These are phyloP conservation scores for Andrena cerasifolii DNA, from an alignment of 1,140 invertebrate species.

Conservation along the genomic window DNA sequence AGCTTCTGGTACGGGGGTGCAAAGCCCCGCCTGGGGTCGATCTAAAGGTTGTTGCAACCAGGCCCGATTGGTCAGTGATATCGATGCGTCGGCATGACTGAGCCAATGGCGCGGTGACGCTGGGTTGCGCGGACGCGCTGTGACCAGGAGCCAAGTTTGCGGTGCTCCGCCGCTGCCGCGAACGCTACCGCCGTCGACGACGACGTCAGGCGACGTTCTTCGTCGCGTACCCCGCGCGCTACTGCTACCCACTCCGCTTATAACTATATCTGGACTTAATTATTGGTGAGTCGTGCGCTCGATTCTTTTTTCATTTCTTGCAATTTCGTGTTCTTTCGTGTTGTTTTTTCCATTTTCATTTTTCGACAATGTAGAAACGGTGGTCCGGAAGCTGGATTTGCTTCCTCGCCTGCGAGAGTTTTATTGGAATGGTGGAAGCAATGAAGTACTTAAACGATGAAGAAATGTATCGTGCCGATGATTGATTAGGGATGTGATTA, in stretches of 20 bases:
- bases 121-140: slow-evolving; percentile 70
- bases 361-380: background rate
- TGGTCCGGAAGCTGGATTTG: background rate
- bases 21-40: slow-evolving; percentile 78
- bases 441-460: too few species aligned
- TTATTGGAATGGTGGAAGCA: too few species aligned
- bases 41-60: slow-evolving; percentile 69
- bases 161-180: slow-evolving; percentile 24
- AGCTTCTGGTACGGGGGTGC: slow-evolving; percentile 28
- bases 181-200: slow-evolving; percentile 41
- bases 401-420: too few species aligned
- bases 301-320: slow-evolving; percentile 4
- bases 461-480: background rate
- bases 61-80: slow-evolving; percentile 76
- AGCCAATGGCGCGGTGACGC: slow-evolving; percentile 68
- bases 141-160: slow-evolving; percentile 43
- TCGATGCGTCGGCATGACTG: slow-evolving; percentile 73
- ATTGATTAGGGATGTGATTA: background rate
- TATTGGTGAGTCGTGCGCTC: slow-evolving; percentile 79
- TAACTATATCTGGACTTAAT: slow-evolving; percentile 80
- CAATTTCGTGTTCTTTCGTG: background rate
- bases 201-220: slow-evolving; percentile 73
- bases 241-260: slow-evolving; percentile 74
- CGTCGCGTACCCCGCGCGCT: slow-evolving; percentile 78
- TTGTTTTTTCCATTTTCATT: background rate